These are phyloP conservation scores for Gallinago jamesoni DNA, from an alignment of 2,113 vertebrate species.

Conservation along the genomic window DNA sequence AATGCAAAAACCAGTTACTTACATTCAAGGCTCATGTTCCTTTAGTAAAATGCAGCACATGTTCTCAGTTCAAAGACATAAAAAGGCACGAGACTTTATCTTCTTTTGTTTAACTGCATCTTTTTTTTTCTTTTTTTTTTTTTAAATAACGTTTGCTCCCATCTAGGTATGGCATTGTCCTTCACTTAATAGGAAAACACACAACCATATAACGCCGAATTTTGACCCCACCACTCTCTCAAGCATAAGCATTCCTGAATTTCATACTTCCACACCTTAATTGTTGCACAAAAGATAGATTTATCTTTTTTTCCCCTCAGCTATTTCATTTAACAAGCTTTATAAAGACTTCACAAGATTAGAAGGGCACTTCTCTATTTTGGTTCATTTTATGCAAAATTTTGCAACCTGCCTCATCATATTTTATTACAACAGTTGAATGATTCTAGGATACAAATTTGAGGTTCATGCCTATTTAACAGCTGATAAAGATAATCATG, in stretches of 20 bases:
- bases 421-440: conserved; percentile 65
- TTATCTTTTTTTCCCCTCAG: neutral
- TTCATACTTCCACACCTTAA: conserved; percentile 27
- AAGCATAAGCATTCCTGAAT: conserved; percentile 25
- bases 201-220: neutral
- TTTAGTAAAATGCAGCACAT: conserved; percentile 87
- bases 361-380: conserved; percentile 42
- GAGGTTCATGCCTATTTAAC: conserved; percentile 63
- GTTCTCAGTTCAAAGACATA: conserved; percentile 79
- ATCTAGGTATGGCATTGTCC: conserved; percentile 78
- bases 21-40: conserved; percentile 91
- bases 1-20: conserved; percentile 96
- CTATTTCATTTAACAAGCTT: conserved; percentile 47
- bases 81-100: conserved; percentile 80
- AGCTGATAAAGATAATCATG: conserved; percentile 8
- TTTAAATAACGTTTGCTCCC: conserved; percentile 76
- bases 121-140: neutral
- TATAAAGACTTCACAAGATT: conserved; percentile 16
- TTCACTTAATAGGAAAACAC: conserved; percentile 73
- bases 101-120: conserved; percentile 83
- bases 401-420: conserved; percentile 46
- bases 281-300: neutral
- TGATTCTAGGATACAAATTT: conserved; percentile 46
- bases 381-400: conserved; percentile 46
- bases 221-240: neutral